Conservation (phyloP, 2,113 vertebrate species). For the Alectura lathami region DNA sequence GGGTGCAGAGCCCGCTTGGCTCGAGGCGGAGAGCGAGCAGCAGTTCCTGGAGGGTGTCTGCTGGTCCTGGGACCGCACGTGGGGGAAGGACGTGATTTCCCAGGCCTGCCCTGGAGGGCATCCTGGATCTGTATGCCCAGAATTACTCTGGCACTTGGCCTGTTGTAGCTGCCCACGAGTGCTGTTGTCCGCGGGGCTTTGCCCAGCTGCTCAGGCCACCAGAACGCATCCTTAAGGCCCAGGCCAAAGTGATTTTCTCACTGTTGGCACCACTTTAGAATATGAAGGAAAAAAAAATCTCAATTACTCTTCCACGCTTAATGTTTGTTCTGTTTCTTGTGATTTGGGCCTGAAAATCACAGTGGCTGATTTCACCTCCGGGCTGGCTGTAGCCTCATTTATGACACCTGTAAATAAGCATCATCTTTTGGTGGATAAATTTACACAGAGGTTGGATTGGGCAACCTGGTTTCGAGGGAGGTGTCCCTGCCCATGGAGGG, state of each 20-base stretch:
- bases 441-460: not conserved
- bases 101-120: not conserved
- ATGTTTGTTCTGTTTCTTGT: not conserved
- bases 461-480: not conserved
- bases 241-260: not conserved
- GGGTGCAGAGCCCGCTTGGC: not conserved
- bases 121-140: rapidly evolving
- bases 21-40: not conserved
- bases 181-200: rapidly evolving
- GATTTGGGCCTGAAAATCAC: not conserved
- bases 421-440: rapidly evolving
- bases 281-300: not conserved
- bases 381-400: not conserved
- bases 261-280: not conserved
- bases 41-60: not conserved
- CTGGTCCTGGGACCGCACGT: rapidly evolving
- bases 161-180: rapidly evolving
- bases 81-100: not conserved
- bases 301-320: not conserved
- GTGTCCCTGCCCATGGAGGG: too few relatives aligned
- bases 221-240: not conserved
- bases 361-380: not conserved
- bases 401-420: not conserved
- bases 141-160: rapidly evolving
- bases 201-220: not conserved